Conservation (phyloP, 2,888 invertebrate genomes). For the Petrolisthes cinctipes region DNA sequence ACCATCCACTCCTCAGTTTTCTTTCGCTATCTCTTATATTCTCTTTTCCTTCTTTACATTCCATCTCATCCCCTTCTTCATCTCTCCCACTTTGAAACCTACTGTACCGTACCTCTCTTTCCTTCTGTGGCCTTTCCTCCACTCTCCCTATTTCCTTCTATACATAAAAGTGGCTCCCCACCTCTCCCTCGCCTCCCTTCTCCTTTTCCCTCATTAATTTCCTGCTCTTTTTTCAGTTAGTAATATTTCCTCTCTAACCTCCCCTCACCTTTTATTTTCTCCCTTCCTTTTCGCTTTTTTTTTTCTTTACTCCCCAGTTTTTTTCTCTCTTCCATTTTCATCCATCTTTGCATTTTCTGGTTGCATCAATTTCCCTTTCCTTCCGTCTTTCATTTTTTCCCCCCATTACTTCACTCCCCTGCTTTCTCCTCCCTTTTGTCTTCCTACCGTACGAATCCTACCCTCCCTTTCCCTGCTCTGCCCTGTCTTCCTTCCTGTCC, state of each 20-base stretch:
- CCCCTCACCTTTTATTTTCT: not conserved
- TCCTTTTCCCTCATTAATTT: not conserved
- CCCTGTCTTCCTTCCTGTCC: not conserved
- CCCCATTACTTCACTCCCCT: not conserved
- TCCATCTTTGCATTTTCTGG: not conserved
- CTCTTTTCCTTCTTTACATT: not conserved
- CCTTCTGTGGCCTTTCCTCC: not conserved
- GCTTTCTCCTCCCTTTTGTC: not conserved
- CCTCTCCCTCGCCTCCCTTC: not conserved
- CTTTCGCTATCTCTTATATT: not conserved
- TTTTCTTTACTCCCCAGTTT: not conserved
- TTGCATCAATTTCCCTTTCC: not conserved
- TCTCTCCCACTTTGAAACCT: not conserved
- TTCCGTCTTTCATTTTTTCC: not conserved
- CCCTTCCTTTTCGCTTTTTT: not conserved
- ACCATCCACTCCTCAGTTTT: not conserved
- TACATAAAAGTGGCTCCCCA: not conserved
- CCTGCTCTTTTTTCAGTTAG: not conserved
- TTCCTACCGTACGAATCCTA: not conserved
- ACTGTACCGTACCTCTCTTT: not conserved
- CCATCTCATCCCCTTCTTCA: not conserved
- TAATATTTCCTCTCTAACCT: not conserved
- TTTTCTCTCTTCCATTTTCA: not conserved
- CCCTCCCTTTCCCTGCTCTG: too few species aligned
- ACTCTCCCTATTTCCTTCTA: not conserved